A percentile compares a stretch with the other conserved stretches of the same genome.
Evolutionary conservation across 2,113 vertebrate species (phyloP).

Genomic region (Myotis yumanensis): DNA sequence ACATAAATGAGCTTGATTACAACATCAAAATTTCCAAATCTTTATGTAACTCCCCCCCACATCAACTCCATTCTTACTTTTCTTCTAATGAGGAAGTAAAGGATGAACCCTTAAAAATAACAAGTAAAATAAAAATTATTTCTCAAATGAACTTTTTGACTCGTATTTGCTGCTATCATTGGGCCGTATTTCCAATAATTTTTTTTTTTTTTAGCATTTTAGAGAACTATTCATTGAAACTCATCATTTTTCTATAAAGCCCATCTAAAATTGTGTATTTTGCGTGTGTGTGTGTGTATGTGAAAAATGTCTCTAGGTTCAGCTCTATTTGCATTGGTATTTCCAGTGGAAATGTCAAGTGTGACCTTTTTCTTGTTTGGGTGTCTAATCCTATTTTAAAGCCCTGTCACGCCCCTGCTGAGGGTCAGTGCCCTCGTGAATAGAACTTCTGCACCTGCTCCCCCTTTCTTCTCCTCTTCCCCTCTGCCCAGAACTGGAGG

Average conservation of each 20-base stretch:
- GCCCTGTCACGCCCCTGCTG: slow-evolving; percentile 82
- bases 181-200: background rate
- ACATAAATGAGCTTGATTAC: background rate
- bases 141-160: background rate
- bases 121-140: background rate
- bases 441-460: slow-evolving; percentile 80
- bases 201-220: background rate
- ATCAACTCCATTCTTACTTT: background rate
- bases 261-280: background rate
- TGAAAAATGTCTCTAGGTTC: slow-evolving; percentile 80
- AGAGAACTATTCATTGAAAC: background rate
- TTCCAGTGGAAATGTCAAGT: slow-evolving; percentile 88
- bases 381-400: slow-evolving; percentile 88
- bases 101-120: slow-evolving; percentile 6
- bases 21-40: slow-evolving; percentile 11
- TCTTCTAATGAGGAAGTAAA: background rate
- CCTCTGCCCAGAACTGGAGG: background rate
- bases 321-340: slow-evolving; percentile 86
- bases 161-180: background rate
- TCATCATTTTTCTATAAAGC: slow-evolving; percentile 26
- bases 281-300: background rate
- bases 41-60: background rate
- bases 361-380: slow-evolving; percentile 87
- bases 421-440: slow-evolving; percentile 81
- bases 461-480: slow-evolving; percentile 69